Conservation (phyloP, 2,113 vertebrate genomes). For the Gobio gobio region DNA sequence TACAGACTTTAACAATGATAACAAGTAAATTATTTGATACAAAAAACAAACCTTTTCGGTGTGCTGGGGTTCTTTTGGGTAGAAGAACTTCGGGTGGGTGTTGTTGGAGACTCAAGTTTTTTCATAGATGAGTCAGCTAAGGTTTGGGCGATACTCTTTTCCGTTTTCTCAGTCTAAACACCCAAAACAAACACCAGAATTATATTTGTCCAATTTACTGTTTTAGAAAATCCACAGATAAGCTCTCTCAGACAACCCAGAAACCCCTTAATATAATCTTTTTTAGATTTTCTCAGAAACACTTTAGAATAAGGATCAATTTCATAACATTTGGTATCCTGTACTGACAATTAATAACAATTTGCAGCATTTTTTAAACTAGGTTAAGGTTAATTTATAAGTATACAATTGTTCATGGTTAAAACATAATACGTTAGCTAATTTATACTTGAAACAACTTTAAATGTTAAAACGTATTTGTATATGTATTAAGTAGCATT, state of each 20-base stretch:
- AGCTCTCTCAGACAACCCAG: neutral
- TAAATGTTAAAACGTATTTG: neutral
- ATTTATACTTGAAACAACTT: neutral
- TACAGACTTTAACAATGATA: neutral
- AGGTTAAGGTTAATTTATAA: neutral
- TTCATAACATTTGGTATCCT: neutral
- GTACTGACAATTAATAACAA: neutral
- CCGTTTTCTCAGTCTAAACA: slow-evolving; percentile 82
- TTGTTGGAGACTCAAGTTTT: slow-evolving; percentile 78
- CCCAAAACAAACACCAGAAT: slow-evolving; percentile 23
- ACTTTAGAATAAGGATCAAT: neutral
- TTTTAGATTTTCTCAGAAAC: neutral
- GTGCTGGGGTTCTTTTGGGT: slow-evolving; percentile 80
- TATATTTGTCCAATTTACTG: neutral
- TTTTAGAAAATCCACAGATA: neutral
- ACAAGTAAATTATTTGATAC: neutral
- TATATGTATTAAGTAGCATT: neutral
- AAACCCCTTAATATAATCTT: neutral
- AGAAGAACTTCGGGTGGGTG: slow-evolving; percentile 80
- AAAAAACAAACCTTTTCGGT: slow-evolving; percentile 70
- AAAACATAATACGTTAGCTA: neutral
- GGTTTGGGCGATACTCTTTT: slow-evolving; percentile 66
- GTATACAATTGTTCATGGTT: neutral
- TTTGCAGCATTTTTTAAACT: neutral
- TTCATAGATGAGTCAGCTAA: slow-evolving; percentile 72